Conservation (phyloP, 2,888 invertebrate genomes). For the Polylopha cassiicola region DNA sequence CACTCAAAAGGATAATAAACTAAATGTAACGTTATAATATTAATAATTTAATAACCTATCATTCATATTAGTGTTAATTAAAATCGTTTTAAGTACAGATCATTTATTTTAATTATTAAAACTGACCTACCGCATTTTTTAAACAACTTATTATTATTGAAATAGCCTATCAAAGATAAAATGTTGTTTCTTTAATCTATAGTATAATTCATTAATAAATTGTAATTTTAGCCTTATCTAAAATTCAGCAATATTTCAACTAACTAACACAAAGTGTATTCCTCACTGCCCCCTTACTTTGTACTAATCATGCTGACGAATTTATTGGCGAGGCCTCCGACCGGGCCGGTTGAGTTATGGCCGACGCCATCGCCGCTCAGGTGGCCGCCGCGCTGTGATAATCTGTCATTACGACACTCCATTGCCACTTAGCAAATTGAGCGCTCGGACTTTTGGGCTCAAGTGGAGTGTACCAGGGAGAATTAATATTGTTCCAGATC, state of each 20-base stretch:
- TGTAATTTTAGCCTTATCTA: too few species aligned
- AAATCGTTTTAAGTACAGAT: too few species aligned
- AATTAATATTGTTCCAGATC: conserved; percentile 18
- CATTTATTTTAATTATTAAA: too few species aligned
- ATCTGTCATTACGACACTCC: conserved; percentile 62
- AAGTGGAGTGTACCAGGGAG: conserved; percentile 5
- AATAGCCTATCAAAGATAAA: too few species aligned
- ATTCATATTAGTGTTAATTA: too few species aligned
- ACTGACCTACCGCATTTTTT: too few species aligned
- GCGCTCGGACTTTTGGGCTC: conserved; percentile 31
- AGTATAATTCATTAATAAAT: too few species aligned
- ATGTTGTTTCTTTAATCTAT: too few species aligned
- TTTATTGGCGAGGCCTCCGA: conserved; percentile 62
- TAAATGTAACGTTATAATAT: conserved; percentile 39
- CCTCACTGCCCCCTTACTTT: conserved; percentile 27
- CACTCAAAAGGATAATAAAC: conserved; percentile 25
- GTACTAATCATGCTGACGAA: conserved; percentile 67
- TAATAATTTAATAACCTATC: too few species aligned
- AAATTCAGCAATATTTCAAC: too few species aligned
- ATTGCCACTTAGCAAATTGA: conserved; percentile 59
- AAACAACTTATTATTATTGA: too few species aligned
- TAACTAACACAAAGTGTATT: too few species aligned
- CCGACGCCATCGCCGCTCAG: conserved; percentile 56
- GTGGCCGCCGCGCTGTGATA: conserved; percentile 50
- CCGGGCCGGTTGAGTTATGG: conserved; percentile 54